A percentile compares a stretch with the other conserved stretches of the same genome.
phyloP scores from a whole-genome alignment of 2,888 invertebrate species.

The Dorcus hopei region DNA sequence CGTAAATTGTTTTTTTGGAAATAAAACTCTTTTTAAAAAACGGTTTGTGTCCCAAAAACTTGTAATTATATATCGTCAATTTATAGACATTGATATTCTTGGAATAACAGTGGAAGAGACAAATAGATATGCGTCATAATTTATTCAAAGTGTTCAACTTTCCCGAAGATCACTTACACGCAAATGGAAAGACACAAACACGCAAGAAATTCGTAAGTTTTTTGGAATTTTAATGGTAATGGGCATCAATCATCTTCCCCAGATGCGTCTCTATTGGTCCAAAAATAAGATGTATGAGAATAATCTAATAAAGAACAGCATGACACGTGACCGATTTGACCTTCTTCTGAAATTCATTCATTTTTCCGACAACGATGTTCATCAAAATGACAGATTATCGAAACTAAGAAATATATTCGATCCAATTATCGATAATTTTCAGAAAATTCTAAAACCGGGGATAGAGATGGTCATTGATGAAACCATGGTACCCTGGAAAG shows the following conservation, averaged over 20 bases:
- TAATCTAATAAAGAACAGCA: neutral
- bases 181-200: constrained; percentile 1
- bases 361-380: constrained; percentile 1
- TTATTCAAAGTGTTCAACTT: constrained; percentile 1
- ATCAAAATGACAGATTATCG: neutral
- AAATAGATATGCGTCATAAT: neutral
- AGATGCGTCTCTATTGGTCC: neutral
- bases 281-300: constrained; percentile 2
- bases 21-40: no score
- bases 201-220: constrained; percentile 2
- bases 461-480: constrained; percentile 6
- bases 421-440: constrained; percentile 2
- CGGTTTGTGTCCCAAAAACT: no score
- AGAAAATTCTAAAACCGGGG: neutral
- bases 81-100: neutral
- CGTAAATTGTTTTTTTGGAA: no score
- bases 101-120: constrained; percentile 2
- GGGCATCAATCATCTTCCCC: neutral
- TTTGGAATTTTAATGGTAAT: constrained; percentile 5
- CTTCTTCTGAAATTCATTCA: constrained; percentile 3
- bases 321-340: constrained; percentile 4
- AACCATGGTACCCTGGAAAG: constrained; percentile 9
- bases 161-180: constrained; percentile 1
- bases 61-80: constrained; percentile 1
- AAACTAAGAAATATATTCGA: constrained; percentile 1